Evolutionary conservation across 2,113 vertebrate genomes (phyloP), one percentile per base, ranked within the genome.

Genomic region (Chaetodon auriga): DNA sequence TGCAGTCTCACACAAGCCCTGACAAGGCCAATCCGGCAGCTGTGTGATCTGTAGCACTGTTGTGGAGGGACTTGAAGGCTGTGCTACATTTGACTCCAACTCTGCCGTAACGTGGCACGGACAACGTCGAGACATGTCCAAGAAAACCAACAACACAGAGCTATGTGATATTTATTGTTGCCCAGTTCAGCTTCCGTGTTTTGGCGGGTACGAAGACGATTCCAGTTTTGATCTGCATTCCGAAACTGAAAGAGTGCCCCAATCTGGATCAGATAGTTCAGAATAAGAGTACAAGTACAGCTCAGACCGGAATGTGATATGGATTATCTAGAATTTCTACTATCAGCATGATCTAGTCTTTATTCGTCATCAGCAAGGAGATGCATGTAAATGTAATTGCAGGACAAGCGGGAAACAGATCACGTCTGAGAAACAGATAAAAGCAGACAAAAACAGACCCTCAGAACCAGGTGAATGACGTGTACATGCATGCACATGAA

Each of bases 151-250:
- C 51, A 46, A 66, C 65, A 55, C 74, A 15, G 15, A 53, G 45
- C 61, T 55, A 62, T 7, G 36, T 58, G 48, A 13, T 19, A 7
- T 62, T 55, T 16, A 19, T 10, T 10, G 38, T 35, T 1, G 0
- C 19, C 63, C 9, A 0, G 25, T 15, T 13, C 57, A 35, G 7
- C 38, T 5, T 7, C 14, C 45, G 46, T 88, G 79, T 88, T 88
- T 75, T 74, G 73, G 10, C 78, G 4, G 8, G 15, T 0, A 16
- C 4, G 7, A 11, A 10, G 13, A 7, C 7, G 54, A 69, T 61
- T 18, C 25, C 43, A 55, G 68, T 21, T 83, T 78, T 69, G 64
- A 78, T 85, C 63, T 70, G 15, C 48, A 60, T 81, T 90, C 85
- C 81, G 46, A 49, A 53, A 68, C 1, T 30, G 64, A 82, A 80